Conservation (phyloP, 1,140 invertebrate species). For the Temnothorax curvispinosus region DNA sequence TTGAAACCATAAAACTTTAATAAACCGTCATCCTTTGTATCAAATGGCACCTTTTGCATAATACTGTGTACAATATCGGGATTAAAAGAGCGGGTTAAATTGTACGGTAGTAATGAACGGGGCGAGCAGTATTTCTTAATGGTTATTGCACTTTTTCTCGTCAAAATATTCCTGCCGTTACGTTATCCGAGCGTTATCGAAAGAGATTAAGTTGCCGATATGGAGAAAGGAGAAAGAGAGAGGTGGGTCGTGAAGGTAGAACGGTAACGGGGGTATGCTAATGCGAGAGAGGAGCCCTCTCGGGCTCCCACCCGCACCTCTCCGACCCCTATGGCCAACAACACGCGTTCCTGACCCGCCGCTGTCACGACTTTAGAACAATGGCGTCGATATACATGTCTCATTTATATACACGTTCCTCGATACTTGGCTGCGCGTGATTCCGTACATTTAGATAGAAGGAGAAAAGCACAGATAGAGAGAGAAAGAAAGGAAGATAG, state of each 20-base stretch:
- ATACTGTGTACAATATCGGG: background rate
- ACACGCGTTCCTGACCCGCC: conserved; percentile 81
- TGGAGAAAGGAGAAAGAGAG: conserved; percentile 71
- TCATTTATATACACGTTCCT: conserved; percentile 82
- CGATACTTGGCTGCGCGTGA: conserved; percentile 65
- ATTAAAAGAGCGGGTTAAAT: conserved; percentile 2
- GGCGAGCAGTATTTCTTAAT: background rate
- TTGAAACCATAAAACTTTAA: background rate
- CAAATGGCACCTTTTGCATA: background rate
- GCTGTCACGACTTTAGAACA: conserved; percentile 82
- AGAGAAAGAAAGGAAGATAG: conserved; percentile 1
- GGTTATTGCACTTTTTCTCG: background rate
- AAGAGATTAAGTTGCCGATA: conserved; percentile 76
- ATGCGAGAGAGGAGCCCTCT: conserved; percentile 70
- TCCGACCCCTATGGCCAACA: conserved; percentile 61
- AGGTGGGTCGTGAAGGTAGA: conserved; percentile 61
- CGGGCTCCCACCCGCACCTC: conserved; percentile 33
- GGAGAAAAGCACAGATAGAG: background rate
- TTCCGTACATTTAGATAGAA: conserved; percentile 33
- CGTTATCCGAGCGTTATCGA: conserved; percentile 66
- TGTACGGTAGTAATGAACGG: background rate
- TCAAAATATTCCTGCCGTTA: conserved; percentile 37
- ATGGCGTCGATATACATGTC: conserved; percentile 83
- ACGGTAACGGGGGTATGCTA: conserved; percentile 75
- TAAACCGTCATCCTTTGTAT: background rate